Evolutionary conservation across 2,113 vertebrate genomes (phyloP).

Genomic region (Hemicordylus capensis): DNA sequence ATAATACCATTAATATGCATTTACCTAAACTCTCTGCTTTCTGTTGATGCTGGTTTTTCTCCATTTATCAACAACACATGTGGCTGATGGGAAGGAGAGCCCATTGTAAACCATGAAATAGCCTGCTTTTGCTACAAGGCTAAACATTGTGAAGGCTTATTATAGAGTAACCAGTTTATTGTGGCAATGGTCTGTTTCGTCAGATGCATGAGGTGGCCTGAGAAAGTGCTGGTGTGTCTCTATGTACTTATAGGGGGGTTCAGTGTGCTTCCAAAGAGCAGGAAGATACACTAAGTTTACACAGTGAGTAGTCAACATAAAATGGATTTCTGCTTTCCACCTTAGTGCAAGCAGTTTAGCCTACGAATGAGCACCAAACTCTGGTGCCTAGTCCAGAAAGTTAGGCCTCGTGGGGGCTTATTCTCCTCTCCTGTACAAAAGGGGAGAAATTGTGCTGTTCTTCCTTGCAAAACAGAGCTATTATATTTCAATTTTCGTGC

Average conservation of each 20-base stretch:
- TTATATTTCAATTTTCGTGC: neutral
- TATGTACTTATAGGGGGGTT: neutral
- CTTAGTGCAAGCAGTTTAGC: neutral
- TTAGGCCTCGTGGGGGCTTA: neutral
- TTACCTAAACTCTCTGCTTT: neutral
- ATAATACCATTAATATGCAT: neutral
- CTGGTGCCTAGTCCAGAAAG: neutral
- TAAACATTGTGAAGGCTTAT: neutral
- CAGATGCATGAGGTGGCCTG: neutral
- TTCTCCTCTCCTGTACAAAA: neutral
- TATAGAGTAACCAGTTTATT: neutral
- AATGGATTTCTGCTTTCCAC: neutral
- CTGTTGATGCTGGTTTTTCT: neutral
- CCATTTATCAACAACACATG: neutral
- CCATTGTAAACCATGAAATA: neutral
- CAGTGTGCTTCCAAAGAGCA: neutral
- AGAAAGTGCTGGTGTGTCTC: neutral
- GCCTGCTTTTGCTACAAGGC: neutral
- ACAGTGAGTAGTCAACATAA: neutral
- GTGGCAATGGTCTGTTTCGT: neutral
- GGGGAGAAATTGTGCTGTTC: neutral
- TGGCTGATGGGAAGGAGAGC: neutral
- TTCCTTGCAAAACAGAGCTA: neutral
- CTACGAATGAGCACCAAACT: no score
- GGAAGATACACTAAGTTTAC: neutral